Evolutionary conservation across 2,888 invertebrate species (phyloP).

Genomic region (Lasius fuliginosus): DNA sequence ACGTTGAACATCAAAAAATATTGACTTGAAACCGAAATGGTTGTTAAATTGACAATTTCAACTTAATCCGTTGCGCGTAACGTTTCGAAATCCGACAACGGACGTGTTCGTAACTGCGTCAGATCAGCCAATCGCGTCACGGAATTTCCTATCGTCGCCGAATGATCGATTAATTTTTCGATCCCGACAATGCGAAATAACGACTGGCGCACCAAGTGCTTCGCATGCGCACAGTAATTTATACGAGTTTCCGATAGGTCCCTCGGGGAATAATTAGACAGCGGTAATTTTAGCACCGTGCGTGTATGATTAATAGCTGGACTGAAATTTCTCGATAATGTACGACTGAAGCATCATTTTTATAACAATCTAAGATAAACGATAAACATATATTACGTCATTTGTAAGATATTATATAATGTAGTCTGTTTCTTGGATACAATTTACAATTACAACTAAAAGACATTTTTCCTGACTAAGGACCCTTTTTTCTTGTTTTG

Average conservation of each 20-base stretch:
- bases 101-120: conserved; percentile 10
- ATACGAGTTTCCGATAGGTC: conserved; percentile 37
- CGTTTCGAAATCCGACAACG: conserved; percentile 49
- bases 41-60: conserved; percentile 53
- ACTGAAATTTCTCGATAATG: conserved; percentile 38
- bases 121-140: conserved; percentile 9
- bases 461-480: neutral
- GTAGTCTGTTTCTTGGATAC: neutral
- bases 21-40: conserved; percentile 39
- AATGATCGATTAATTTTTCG: conserved; percentile 52
- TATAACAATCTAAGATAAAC: neutral
- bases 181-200: conserved; percentile 45
- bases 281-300: conserved; percentile 55
- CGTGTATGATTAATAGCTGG: conserved; percentile 47
- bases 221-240: conserved; percentile 28
- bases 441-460: neutral
- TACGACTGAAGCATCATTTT: conserved; percentile 10
- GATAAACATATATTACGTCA: neutral
- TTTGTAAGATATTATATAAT: neutral
- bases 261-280: conserved; percentile 69
- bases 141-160: conserved; percentile 28
- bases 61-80: conserved; percentile 33
- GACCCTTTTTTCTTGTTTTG: neutral
- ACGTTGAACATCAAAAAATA: conserved; percentile 14
- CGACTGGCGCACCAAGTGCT: conserved; percentile 32